These are phyloP conservation scores for Drosophila suzukii DNA, from an alignment of 1,140 invertebrate genomes.

Conservation along the genomic window DNA sequence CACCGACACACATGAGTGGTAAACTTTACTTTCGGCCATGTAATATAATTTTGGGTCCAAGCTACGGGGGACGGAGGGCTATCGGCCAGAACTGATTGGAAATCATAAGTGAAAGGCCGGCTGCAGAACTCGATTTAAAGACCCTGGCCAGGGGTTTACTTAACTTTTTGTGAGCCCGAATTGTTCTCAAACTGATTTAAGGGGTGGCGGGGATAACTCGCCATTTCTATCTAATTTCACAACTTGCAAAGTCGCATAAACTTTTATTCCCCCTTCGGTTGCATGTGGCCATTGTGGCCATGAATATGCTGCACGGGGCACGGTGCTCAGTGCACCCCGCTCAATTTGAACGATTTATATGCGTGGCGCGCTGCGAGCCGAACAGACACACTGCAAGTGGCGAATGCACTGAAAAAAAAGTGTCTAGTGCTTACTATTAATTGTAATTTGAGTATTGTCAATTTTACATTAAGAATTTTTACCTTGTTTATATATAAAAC, in stretches of 20 bases:
- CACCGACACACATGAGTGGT: not conserved
- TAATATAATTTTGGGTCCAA: constrained; percentile 29
- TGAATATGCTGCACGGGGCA: not conserved
- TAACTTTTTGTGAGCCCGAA: not conserved
- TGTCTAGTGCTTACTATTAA: too few species aligned
- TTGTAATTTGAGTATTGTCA: too few species aligned
- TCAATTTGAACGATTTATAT: constrained; percentile 65
- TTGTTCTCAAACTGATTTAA: constrained; percentile 21
- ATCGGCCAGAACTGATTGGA: constrained; percentile 40
- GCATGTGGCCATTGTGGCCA: constrained; percentile 6
- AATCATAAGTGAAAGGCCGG: constrained; percentile 31
- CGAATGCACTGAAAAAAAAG: not conserved
- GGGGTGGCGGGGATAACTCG: constrained; percentile 19
- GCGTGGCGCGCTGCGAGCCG: constrained; percentile 38
- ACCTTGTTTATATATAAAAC: too few species aligned
- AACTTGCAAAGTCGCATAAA: constrained; percentile 48
- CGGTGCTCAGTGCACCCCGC: constrained; percentile 2
- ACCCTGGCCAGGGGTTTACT: not conserved
- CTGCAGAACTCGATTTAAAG: constrained; percentile 28
- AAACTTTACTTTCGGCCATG: constrained; percentile 13
- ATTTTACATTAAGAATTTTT: too few species aligned
- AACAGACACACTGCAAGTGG: not conserved
- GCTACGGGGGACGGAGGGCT: constrained; percentile 12
- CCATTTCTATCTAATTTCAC: constrained; percentile 58
- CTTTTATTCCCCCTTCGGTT: constrained; percentile 19